Evolutionary conservation across 1,140 invertebrate species (phyloP), one percentile per base, ranked within the genome.

Genomic region (Cataglyphis hispanica): DNA sequence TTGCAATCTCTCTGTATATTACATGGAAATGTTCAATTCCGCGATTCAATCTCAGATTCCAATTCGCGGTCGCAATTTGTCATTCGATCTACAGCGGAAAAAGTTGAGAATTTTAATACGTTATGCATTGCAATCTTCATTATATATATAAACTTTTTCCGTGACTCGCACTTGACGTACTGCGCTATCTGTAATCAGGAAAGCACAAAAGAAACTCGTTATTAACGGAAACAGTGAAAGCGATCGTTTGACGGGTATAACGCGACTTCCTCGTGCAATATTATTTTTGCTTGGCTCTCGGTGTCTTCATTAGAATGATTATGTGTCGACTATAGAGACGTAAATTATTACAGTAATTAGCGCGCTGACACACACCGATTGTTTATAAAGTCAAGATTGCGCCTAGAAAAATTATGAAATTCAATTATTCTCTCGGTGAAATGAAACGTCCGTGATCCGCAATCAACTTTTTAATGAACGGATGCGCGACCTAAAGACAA

Each of bases 211-310:
- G 64, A 74, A 31, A 50, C 22, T 50, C 53, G 27, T 72, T 43
- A 74, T 86, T 89, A 72, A 84, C 11, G 43, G 58, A 67, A 81
- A 63, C 50, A 86, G 84, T 86, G 88, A 89, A 89, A 89, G 88
- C 66, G 25, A 67, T 50, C 76, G 64, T 77, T 86, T 70, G 72
- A 56, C 60, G 56, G 31, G 31, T 72, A 50, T 25, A 43, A 43
- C 22, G 46, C 67, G 25, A 86, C 61, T 80, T 80, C 34, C 87
- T 81, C 64, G 40, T 72, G 60, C 50, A 37, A 64, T 58, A 69
- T 86, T 60, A 77, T 66, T 83, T 66, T 83, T n/a, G 46, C 75
- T 70, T 40, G 43, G 31, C 64, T 74, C 19, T 37, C 40, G 25
- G 22, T 34, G n/a, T 63, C 70, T 72, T 46, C 61, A 74, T 83